phyloP scores from a whole-genome alignment of 2,113 vertebrate genomes.

The Eublepharis macularius region DNA sequence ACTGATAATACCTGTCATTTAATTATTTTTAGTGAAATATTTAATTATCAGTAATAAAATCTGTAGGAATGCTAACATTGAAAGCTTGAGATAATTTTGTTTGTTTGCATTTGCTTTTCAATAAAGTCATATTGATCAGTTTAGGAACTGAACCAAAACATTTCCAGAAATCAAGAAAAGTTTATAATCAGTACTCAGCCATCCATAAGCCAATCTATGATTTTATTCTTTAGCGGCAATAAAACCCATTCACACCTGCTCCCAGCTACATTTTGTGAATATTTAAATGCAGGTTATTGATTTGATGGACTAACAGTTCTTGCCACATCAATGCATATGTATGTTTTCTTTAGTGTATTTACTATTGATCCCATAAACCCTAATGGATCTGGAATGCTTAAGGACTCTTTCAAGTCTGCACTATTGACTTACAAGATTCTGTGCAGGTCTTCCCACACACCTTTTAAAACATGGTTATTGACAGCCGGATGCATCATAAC shows the following conservation, averaged over 20 bases:
- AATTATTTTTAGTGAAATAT: background rate
- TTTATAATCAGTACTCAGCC: background rate
- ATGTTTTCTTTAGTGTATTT: conserved; percentile 39
- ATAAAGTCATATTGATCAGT: background rate
- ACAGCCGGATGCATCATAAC: conserved; percentile 42
- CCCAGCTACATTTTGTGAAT: background rate
- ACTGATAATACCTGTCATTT: background rate
- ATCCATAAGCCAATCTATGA: background rate
- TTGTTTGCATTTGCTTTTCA: background rate
- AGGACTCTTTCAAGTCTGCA: conserved; percentile 46
- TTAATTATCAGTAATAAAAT: background rate
- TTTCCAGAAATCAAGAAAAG: background rate
- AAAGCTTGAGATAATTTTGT: background rate
- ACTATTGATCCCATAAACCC: conserved; percentile 51
- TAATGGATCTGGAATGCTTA: conserved; percentile 52
- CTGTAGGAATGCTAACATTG: background rate
- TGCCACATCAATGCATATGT: conserved; percentile 36
- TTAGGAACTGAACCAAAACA: background rate
- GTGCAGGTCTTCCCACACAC: conserved; percentile 63
- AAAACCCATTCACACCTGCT: accelerated
- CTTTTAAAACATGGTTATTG: conserved; percentile 64
- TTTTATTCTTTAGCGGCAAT: background rate
- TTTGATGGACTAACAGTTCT: conserved; percentile 20
- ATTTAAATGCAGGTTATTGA: conserved; percentile 39
- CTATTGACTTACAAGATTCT: conserved; percentile 47